phyloP scores from a whole-genome alignment of 2,888 invertebrate species.

The Agrenia bidenticulata region DNA sequence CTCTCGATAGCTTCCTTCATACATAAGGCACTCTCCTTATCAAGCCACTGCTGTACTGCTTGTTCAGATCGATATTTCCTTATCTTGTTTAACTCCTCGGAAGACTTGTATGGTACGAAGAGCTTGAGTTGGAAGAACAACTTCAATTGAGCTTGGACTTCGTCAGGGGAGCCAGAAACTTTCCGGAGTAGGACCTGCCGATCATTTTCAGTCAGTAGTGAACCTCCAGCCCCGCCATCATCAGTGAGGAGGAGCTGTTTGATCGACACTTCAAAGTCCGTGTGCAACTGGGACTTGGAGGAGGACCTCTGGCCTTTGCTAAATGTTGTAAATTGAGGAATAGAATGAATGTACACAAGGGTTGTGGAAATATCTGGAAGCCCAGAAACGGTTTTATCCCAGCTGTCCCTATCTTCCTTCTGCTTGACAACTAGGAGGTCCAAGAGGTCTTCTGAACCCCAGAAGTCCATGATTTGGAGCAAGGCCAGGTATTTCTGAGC shows the following conservation, averaged over 20 bases:
- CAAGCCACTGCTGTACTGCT: conserved; percentile 49
- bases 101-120: conserved; percentile 41
- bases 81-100: conserved; percentile 46
- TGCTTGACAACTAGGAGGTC: conserved; percentile 47
- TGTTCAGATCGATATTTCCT: conserved; percentile 37
- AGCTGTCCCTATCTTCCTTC: conserved; percentile 23
- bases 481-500: conserved; percentile 50
- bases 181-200: conserved; percentile 43
- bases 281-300: conserved; percentile 19
- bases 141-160: conserved; percentile 47
- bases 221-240: conserved; percentile 21
- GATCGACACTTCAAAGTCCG: conserved; percentile 49
- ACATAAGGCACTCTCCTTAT: conserved; percentile 50
- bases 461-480: conserved; percentile 48
- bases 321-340: conserved; percentile 25
- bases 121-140: conserved; percentile 51
- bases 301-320: neutral
- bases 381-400: neutral
- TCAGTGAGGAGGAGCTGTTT: conserved; percentile 43
- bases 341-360: conserved; percentile 46
- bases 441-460: conserved; percentile 49
- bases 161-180: conserved; percentile 38
- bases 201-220: conserved; percentile 46
- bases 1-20: conserved; percentile 53
- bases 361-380: conserved; percentile 25